Evolutionary conservation across 2,113 vertebrate genomes (phyloP), one percentile per base, ranked within the genome.

Genomic region (Columba janthina): DNA sequence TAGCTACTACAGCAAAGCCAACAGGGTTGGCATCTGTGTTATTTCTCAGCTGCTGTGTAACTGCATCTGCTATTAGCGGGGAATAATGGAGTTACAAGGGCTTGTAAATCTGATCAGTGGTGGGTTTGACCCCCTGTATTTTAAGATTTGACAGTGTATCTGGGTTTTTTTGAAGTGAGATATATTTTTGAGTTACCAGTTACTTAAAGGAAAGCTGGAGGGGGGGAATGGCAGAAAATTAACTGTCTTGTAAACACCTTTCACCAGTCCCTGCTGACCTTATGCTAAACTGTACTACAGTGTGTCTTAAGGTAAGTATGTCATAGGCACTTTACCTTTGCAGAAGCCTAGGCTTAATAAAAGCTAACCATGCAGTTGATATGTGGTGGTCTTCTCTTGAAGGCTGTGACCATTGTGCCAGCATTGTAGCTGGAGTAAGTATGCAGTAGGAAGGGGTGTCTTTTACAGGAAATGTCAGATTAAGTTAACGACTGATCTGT

Each of bases 181-280:
- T 60, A 38, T 72, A 19, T 75, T 75, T 88, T 28, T 34, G 34
- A 73, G 32, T 14, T 80, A 34, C 31, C 48, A 66, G 18, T 46
- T 83, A 36, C 29, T 48, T 57, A 32, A 38, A 71, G 46, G 74
- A 54, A 42, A 69, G 11, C 28, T 24, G 11, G 5, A 53, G 26
- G 15, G 13, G 15, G 20, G 7, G 58, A 54, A 83, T 88, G 51
- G 3, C 1, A 0, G 1, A 18, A 40, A 9, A 29, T 17, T 61
- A 81, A 28, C 28, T 72, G 6, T 80, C 44, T 19, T 15, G 11
- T 72, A 67, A 89, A 32, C 26, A 38, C 18, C 9, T 85, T 89
- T 38, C 56, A 70, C 58, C 51, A 80, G 46, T 53, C 34, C 42
- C 36, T 77, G 56, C 53, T 88, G 88, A 36, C 36, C 34, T 91